Evolutionary conservation across 2,888 invertebrate genomes (phyloP).

Genomic region (Trachelus tabidus): DNA sequence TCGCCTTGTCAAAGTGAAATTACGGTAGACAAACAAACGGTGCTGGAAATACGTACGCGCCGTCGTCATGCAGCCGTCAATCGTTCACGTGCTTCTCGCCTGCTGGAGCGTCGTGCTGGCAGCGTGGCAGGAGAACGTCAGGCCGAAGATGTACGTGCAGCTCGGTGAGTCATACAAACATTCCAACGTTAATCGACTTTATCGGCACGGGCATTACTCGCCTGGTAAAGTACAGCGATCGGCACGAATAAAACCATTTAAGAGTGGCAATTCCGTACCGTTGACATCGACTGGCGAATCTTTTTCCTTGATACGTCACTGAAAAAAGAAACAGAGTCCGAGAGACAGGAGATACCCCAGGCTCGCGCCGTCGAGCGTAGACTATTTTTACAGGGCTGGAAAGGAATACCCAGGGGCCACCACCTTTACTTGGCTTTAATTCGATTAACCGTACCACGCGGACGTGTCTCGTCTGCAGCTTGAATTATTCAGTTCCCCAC

Average conservation of each 20-base stretch:
- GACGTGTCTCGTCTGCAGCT: too few relatives aligned
- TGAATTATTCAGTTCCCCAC: too few relatives aligned
- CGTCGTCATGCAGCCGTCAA: slow-evolving; percentile 30
- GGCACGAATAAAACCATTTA: neutral
- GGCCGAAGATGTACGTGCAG: slow-evolving; percentile 93
- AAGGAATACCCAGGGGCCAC: too few relatives aligned
- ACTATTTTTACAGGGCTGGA: too few relatives aligned
- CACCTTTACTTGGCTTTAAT: too few relatives aligned
- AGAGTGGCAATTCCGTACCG: neutral
- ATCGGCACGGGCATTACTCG: neutral
- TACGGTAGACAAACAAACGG: neutral
- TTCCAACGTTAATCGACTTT: neutral
- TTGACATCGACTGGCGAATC: neutral
- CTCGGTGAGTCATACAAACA: slow-evolving; percentile 76
- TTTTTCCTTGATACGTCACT: neutral
- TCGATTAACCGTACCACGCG: too few relatives aligned
- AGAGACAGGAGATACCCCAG: slow-evolving; percentile 8
- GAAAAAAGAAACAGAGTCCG: neutral
- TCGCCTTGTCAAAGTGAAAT: neutral
- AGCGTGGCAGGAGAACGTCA: slow-evolving; percentile 92
- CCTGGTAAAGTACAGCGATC: neutral
- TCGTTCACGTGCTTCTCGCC: slow-evolving; percentile 63
- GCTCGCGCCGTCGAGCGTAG: neutral
- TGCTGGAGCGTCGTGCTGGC: slow-evolving; percentile 69
- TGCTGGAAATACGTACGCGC: too few relatives aligned